Evolutionary conservation across 2,113 vertebrate genomes (phyloP), one percentile per base, ranked within the genome.

Genomic region (Aegotheles bennettii): DNA sequence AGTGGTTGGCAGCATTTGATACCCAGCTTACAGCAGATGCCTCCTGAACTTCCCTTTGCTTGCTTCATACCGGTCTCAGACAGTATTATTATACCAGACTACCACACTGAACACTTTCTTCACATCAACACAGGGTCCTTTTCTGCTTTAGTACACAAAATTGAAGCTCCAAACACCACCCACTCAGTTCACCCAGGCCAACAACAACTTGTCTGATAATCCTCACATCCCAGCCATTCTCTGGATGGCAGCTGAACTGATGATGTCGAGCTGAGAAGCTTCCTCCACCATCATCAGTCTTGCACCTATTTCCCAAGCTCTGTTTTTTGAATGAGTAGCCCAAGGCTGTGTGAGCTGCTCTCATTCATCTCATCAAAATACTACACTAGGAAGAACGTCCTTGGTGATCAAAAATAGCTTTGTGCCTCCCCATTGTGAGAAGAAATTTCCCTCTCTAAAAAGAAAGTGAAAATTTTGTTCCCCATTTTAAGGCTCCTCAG

Each of bases 81-180:
- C 56, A 24, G 23, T 45, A 11, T 13, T 45, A 50, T 65, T 10
- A 24, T 7, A 56, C 7, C 73, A 50, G 28, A 8, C 11, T 16
- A 9, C 0, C 1, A 53, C 1, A 14, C n/a, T 4, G 15, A 47
- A 24, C 12, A 18, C 2, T 31, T 47, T 38, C 45, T 73, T 38
- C 19, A 43, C 23, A 10, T 5, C 19, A 69, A 43, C 9, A 21
- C 40, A 38, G 23, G 10, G 15, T 51, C 13, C 40, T 38, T 73
- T 48, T 70, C 53, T 24, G 15, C 1, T 53, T 42, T 20, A 63
- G 7, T 9, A 61, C 33, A 47, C n/a, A 47, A 73, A 31, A 2
- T 0, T 51, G 36, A n/a, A 68, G 64, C 48, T 77, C 35, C 53
- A 20, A 10, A 43, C 21, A 17, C 28, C 36, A 71, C 59, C 73